These are phyloP conservation scores for Microcebus griseorufus DNA, from an alignment of 2,113 vertebrate species.

Conservation along the genomic window DNA sequence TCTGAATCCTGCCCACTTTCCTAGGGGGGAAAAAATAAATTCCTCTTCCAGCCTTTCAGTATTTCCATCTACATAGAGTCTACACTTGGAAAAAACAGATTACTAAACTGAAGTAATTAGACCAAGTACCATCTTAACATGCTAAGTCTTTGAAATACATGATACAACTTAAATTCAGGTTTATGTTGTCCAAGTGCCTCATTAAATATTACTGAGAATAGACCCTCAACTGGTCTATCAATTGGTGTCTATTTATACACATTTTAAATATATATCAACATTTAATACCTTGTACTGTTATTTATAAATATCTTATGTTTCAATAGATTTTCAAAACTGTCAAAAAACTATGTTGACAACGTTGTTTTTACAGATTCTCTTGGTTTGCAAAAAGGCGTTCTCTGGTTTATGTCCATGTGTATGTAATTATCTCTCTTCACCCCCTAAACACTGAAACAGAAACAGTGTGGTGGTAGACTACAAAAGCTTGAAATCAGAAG, in stretches of 20 bases:
- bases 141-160: not conserved
- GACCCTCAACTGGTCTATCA: not conserved
- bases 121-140: not conserved
- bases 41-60: not conserved
- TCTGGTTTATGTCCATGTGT: not conserved
- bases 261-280: not conserved
- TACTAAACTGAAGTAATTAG: not conserved
- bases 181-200: not conserved
- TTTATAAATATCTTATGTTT: not conserved
- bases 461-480: not conserved
- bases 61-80: not conserved
- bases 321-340: not conserved
- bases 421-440: not conserved
- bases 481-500: not conserved
- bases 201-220: not conserved
- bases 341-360: not conserved
- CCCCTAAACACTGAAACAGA: not conserved
- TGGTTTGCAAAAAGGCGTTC: not conserved
- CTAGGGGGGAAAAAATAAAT: not conserved
- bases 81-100: not conserved
- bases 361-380: not conserved
- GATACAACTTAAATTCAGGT: not conserved
- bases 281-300: not conserved
- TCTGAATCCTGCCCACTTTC: not conserved
- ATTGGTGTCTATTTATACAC: not conserved